Base-by-base conservation (phyloP, 2,113 vertebrate genomes). In the Phycodurus eques region DNA sequence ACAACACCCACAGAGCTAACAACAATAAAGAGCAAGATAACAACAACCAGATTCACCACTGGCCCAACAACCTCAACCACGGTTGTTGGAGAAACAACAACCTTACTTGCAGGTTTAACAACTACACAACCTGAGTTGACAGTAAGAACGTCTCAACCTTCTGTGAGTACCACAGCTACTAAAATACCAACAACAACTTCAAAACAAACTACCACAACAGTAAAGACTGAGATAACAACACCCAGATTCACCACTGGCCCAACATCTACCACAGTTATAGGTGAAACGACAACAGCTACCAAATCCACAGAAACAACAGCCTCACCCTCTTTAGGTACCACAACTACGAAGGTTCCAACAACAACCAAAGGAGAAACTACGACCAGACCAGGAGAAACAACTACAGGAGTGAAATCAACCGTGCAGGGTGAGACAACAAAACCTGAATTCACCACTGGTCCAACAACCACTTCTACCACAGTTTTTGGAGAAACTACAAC, bases 241-340 rank as follows among this genome's bases (percentile, higher is more conserved):
- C 35, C 61, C 8, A 19, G 33, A 42, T 20, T 17, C 15, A 72
- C 70, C 8, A 79, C 68, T 31, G 27, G 51, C 35, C 35, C 35
- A 39, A 74, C 70, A 63, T 19, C 47, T 49, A 57, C 77, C 42
- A 60, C 9, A 31, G 10, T 59, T 33, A 14, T 57, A 3, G 60
- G 6, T 51, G 53, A 4, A 44, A 27, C 53, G 5, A 81, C 73
- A n/a, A 54, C 10, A 31, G 44, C 2, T 8, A 14, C 4, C 6
- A 47, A 59, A 73, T 75, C n/a, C 12, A 72, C 74, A 10, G 22
- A 44, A 20, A 17, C 61, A 13, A 67, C 62, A 27, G 57, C 71
- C 20, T 20, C 13, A 39, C 61, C 12, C 49, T 51, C 49, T 12
- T 14, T 17, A 1, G 2, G 6, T 39, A 39, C 35, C 35, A 39